Evolutionary conservation across 2,888 invertebrate genomes (phyloP).

Genomic region (Ptycholaimellus sp.): DNA sequence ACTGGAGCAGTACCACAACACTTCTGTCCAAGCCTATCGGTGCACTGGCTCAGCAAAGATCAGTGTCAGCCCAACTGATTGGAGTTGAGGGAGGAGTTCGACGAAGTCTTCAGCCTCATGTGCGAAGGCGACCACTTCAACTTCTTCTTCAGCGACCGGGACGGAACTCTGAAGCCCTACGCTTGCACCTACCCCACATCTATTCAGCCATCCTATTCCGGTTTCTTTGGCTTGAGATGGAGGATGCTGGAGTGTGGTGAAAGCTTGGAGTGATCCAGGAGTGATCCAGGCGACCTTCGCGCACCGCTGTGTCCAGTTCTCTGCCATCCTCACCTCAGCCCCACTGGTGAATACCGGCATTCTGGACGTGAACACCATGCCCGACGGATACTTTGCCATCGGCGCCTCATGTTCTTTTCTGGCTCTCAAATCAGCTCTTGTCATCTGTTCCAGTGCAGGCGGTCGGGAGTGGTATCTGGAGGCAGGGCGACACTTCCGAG

Average conservation of each 20-base stretch:
- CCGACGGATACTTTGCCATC: too few species aligned
- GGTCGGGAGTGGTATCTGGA: too few species aligned
- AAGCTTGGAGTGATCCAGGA: neutral
- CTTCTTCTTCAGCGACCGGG: slow-evolving; percentile 18
- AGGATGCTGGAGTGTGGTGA: neutral
- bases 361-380: slow-evolving; percentile 15
- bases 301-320: slow-evolving; percentile 17
- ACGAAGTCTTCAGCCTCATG: too few species aligned
- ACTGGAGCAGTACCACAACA: too few species aligned
- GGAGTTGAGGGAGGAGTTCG: too few species aligned
- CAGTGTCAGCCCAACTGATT: too few species aligned
- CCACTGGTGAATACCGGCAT: slow-evolving; percentile 17
- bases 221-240: slow-evolving; percentile 13
- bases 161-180: slow-evolving; percentile 9
- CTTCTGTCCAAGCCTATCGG: too few species aligned
- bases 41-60: too few species aligned
- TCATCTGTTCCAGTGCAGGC: too few species aligned
- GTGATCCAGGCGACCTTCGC: slow-evolving; percentile 15
- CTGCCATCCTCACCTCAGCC: slow-evolving; percentile 18
- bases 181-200: slow-evolving; percentile 16
- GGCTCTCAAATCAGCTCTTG: too few species aligned
- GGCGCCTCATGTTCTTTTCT: too few species aligned
- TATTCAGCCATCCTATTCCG: slow-evolving; percentile 17
- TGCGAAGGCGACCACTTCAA: slow-evolving; percentile 14
- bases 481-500: too few species aligned